Evolutionary conservation across 2,797 vertebrate species (phyloP).

Genomic region (Oophaga sylvatica): DNA sequence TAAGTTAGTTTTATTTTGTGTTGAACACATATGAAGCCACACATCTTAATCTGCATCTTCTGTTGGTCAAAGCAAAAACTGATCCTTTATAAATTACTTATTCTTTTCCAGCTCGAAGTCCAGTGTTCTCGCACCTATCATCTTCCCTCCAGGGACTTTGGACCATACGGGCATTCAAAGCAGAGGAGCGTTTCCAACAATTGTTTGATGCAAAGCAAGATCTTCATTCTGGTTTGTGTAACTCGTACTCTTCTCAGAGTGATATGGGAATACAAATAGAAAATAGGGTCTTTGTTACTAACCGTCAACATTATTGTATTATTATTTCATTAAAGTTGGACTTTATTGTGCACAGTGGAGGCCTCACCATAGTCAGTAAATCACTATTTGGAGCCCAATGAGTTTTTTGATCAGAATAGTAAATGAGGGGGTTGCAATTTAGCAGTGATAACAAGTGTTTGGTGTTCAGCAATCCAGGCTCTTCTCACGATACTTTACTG

Average conservation of each 20-base stretch:
- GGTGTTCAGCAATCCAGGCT: background rate
- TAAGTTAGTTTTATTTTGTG: background rate
- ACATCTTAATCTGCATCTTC: background rate
- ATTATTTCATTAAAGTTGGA: too few relatives aligned
- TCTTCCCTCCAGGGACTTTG: slow-evolving; percentile 92
- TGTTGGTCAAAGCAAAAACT: background rate
- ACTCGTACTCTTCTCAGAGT: background rate
- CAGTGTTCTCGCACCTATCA: slow-evolving; percentile 93
- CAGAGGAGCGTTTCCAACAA: slow-evolving; percentile 86
- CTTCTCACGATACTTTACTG: background rate
- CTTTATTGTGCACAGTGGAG: background rate
- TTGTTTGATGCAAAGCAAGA: slow-evolving; percentile 91
- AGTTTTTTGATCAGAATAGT: background rate
- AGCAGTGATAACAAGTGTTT: background rate
- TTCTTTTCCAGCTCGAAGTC: slow-evolving; percentile 82
- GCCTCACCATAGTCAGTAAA: too few relatives aligned
- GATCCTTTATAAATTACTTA: slow-evolving; percentile 43
- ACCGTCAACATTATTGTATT: background rate
- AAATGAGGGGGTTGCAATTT: background rate
- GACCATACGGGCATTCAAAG: slow-evolving; percentile 90
- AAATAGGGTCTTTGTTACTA: background rate
- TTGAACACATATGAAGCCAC: background rate
- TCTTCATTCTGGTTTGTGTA: slow-evolving; percentile 86
- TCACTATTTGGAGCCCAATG: background rate
- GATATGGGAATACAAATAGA: background rate